Conservation (phyloP, 2,113 vertebrate species). For the Balaeniceps rex region DNA sequence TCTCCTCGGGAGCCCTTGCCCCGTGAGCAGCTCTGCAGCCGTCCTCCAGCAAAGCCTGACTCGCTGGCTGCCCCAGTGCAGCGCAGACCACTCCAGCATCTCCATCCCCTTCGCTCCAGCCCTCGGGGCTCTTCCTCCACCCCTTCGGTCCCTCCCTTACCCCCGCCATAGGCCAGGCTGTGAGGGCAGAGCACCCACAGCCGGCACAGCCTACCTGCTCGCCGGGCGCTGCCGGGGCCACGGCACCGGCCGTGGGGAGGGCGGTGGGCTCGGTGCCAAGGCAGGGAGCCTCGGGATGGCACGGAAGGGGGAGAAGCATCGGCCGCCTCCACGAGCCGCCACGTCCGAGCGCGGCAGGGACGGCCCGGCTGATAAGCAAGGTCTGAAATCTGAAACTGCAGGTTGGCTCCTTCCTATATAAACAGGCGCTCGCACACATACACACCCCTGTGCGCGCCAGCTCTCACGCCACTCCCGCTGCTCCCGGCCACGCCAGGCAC, state of each 20-base stretch:
- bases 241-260: not conserved
- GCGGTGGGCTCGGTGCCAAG: not conserved
- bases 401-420: slow-evolving; percentile 63
- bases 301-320: not conserved
- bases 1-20: not conserved
- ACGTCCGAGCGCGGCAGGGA: not conserved
- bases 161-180: rapidly evolving
- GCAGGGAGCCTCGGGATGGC: not conserved
- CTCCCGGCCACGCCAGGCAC: slow-evolving; percentile 31
- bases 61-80: rapidly evolving
- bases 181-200: not conserved
- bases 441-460: not conserved
- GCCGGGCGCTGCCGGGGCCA: not conserved
- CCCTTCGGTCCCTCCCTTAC: rapidly evolving
- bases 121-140: not conserved
- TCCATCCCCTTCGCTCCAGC: not conserved
- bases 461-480: slow-evolving; percentile 44
- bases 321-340: not conserved
- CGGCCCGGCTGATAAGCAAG: slow-evolving; percentile 3
- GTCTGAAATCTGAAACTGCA: slow-evolving; percentile 70
- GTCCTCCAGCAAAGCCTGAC: not conserved
- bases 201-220: slow-evolving; percentile 45
- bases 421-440: slow-evolving; percentile 35
- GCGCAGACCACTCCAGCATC: not conserved
- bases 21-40: not conserved